Evolutionary conservation across 1,140 invertebrate genomes (phyloP).

Genomic region (Druon quercuslanigerum): DNA sequence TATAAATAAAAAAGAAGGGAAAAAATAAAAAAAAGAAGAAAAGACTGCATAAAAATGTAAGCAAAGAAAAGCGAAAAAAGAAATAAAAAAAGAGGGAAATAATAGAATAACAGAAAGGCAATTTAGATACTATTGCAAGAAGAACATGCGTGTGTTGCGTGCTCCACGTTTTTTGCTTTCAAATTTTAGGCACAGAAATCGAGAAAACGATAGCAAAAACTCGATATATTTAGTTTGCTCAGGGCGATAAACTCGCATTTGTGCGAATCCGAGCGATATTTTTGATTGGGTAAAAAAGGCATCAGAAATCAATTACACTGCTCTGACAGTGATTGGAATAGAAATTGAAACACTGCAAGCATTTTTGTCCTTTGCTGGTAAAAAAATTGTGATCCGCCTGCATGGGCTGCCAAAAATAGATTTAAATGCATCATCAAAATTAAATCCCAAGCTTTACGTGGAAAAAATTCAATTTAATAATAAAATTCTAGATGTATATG

Average conservation of each 20-base stretch:
- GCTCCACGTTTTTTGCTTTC: neutral
- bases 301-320: conserved; percentile 28
- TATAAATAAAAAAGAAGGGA: too few species aligned
- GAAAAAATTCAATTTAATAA: too few species aligned
- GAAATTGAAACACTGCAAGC: conserved; percentile 9
- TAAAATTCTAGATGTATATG: too few species aligned
- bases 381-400: neutral
- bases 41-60: too few species aligned
- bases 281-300: conserved; percentile 28
- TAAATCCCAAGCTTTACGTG: neutral
- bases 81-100: too few species aligned
- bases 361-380: neutral
- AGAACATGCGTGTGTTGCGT: neutral
- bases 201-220: neutral
- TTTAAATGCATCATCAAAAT: conserved; percentile 3
- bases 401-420: neutral
- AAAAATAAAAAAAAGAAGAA: too few species aligned
- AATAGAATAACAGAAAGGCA: neutral
- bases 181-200: neutral
- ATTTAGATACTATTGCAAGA: neutral
- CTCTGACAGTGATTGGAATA: conserved; percentile 20
- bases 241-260: conserved; percentile 24
- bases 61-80: too few species aligned
- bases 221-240: conserved; percentile 12
- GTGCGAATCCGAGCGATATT: conserved; percentile 21